Percentiles rank a stretch among this genome's conserved stretches.
These are phyloP conservation scores for Tetramorium parvispinum DNA, from an alignment of 1,140 invertebrate species.

Conservation along the genomic window DNA sequence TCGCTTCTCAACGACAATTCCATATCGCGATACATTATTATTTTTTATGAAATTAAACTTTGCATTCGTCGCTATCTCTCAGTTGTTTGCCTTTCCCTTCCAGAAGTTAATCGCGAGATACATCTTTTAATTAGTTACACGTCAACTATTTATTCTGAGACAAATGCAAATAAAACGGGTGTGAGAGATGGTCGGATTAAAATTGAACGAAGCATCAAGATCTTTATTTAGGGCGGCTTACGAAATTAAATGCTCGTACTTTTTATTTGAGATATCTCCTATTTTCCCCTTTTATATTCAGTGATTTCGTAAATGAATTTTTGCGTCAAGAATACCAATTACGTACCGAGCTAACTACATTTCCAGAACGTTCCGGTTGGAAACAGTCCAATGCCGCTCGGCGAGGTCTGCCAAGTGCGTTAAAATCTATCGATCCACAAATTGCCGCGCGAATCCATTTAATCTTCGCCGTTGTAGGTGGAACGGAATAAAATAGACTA, in stretches of 20 bases:
- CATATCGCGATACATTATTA: neutral
- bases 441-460: slow-evolving; percentile 71
- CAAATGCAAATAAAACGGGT: slow-evolving; percentile 11
- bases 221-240: slow-evolving; percentile 34
- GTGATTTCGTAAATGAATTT: slow-evolving; percentile 71
- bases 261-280: slow-evolving; percentile 68
- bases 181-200: slow-evolving; percentile 7
- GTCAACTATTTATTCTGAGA: slow-evolving; percentile 4
- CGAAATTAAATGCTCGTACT: slow-evolving; percentile 30
- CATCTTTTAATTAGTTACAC: slow-evolving; percentile 48
- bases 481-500: slow-evolving; percentile 61
- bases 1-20: neutral
- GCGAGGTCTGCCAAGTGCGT: slow-evolving; percentile 72
- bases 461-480: slow-evolving; percentile 60
- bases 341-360: slow-evolving; percentile 61
- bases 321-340: slow-evolving; percentile 73
- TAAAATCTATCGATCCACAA: slow-evolving; percentile 75
- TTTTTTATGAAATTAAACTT: slow-evolving; percentile 33
- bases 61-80: neutral
- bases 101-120: neutral
- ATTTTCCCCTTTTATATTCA: slow-evolving; percentile 37
- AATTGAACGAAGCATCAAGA: slow-evolving; percentile 34
- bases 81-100: neutral
- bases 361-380: slow-evolving; percentile 60
- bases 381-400: slow-evolving; percentile 69